Base-by-base conservation (phyloP, 2,888 invertebrate genomes). In the Parnassius orleans region DNA sequence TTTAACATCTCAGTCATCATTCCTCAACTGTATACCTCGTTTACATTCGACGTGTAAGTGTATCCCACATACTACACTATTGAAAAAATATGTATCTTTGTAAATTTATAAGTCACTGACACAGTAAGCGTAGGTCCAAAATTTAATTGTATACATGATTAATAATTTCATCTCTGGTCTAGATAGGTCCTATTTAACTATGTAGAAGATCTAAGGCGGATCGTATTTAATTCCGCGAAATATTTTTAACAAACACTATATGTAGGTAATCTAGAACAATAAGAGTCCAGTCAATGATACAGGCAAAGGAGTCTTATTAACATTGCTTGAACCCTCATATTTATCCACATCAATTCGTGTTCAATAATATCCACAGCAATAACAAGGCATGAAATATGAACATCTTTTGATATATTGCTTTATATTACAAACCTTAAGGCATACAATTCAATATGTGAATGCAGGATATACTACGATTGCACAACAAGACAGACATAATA, bases 1-100 rank as follows among this genome's bases (percentile, higher is more conserved):
- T 42, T 53, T 12, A 52, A 47, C 14, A 46, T 54, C 61, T 58
- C 50, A 57, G 11, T 43, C 10, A 33, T 71, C 65, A 80, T 85
- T 84, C 86, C 86, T 83, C 86, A 67, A 86, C 84, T 86, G 84
- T 83, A 84, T 81, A 87, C 69, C 68, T 61, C 47, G 65, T 69
- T 69, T 68, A 79, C 70, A 80, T 76, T 72, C 75, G 77, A 80
- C 69, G 78, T 48, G 5, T 79, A 83, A 80, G 76, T 80, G 75
- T 79, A 78, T 76, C 76, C 75, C 76, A 77, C 75, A 74, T 77
- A 77, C 78, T 79, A 77, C 70, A 76, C 76, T 83, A 75, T 74
- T 75, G 82, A 81, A 86, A 86, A 87, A 84, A 87, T 86, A 86
- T 81, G 71, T 79, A 66, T 79, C 74, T 78, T 69, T 69, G 69